Percentiles rank a stretch among this genome's conserved stretches.
phyloP scores from a whole-genome alignment of 2,888 invertebrate genomes.

The Calameuta filiformis region DNA sequence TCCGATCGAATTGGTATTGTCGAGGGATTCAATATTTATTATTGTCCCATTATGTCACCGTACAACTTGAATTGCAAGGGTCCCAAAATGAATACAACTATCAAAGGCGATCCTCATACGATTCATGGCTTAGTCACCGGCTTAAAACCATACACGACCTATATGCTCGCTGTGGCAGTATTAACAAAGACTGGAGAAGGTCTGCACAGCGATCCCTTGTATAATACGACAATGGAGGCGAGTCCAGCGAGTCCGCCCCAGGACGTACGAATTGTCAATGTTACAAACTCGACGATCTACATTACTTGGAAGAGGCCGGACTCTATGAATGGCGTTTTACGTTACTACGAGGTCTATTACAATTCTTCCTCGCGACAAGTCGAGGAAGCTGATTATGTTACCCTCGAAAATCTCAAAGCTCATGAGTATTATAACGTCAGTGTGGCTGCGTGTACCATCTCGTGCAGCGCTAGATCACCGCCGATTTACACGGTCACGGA shows the following conservation, averaged over 20 bases:
- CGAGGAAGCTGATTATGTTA: conserved; percentile 38
- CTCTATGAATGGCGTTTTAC: conserved; percentile 79
- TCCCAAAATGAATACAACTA: conserved; percentile 64
- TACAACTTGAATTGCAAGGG: conserved; percentile 71
- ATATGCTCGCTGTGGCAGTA: conserved; percentile 77
- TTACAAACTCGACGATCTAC: conserved; percentile 73
- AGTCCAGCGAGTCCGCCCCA: conserved; percentile 73
- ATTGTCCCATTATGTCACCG: conserved; percentile 74
- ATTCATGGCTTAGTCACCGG: conserved; percentile 71
- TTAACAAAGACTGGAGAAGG: conserved; percentile 71
- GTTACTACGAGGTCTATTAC: conserved; percentile 74
- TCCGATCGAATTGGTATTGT: conserved; percentile 78
- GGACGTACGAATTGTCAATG: conserved; percentile 70
- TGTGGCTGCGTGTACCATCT: conserved; percentile 78
- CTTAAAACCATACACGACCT: conserved; percentile 80
- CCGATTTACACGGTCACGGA: conserved; percentile 70
- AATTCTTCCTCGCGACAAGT: conserved; percentile 47
- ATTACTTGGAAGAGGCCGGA: conserved; percentile 79
- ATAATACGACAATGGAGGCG: conserved; percentile 78
- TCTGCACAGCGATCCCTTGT: conserved; percentile 71
- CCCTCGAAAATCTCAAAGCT: conserved; percentile 67
- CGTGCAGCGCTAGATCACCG: conserved; percentile 72
- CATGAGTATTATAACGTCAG: conserved; percentile 77
- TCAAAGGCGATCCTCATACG: conserved; percentile 67
- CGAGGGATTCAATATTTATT: conserved; percentile 79